Evolutionary conservation across 2,113 vertebrate species (phyloP).

Genomic region (Zapornia atra): DNA sequence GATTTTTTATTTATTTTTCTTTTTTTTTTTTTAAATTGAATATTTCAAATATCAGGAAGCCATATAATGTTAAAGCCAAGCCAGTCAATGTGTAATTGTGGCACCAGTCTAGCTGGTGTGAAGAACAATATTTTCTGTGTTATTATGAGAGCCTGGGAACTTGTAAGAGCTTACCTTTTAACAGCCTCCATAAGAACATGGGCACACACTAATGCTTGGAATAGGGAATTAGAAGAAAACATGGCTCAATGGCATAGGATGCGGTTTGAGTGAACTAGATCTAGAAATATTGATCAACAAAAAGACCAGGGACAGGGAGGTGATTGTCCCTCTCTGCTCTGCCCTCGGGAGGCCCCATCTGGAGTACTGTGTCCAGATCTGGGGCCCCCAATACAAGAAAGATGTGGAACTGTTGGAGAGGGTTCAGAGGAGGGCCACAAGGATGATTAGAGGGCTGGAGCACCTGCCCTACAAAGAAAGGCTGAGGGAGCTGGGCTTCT

Average conservation of each 20-base stretch:
- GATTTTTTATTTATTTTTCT: slow-evolving; percentile 31
- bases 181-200: slow-evolving; percentile 3
- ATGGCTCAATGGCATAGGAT: background rate
- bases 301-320: too few relatives aligned
- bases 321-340: too few relatives aligned
- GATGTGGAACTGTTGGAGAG: too few relatives aligned
- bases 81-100: slow-evolving; percentile 31
- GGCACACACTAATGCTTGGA: background rate
- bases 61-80: background rate
- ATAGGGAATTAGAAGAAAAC: background rate
- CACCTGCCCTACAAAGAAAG: too few relatives aligned
- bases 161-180: slow-evolving; percentile 36
- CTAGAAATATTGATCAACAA: background rate
- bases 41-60: slow-evolving; percentile 50
- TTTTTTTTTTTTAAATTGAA: background rate
- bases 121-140: background rate
- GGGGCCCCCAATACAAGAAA: too few relatives aligned
- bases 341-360: too few relatives aligned
- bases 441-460: too few relatives aligned
- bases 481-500: too few relatives aligned
- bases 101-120: background rate
- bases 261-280: background rate
- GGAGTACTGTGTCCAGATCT: too few relatives aligned
- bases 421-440: too few relatives aligned
- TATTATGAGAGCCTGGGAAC: background rate